phyloP scores from a whole-genome alignment of 2,113 vertebrate genomes.

The Rhagologus leucostigma region DNA sequence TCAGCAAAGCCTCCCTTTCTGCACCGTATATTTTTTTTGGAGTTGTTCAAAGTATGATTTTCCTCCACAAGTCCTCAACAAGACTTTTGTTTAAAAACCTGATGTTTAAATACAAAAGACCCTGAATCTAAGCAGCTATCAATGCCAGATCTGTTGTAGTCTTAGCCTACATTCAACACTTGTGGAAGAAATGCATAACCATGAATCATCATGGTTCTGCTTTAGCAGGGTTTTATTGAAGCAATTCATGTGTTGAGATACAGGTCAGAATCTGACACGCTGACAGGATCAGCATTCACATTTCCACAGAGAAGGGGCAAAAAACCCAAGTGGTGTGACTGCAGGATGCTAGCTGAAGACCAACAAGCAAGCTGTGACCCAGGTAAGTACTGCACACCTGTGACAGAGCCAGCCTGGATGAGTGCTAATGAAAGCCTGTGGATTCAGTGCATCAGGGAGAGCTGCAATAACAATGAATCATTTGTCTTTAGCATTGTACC shows the following conservation, averaged over 20 bases:
- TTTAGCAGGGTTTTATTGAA: background rate
- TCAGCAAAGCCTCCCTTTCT: background rate
- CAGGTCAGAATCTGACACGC: background rate
- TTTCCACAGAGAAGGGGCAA: background rate
- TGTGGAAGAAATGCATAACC: background rate
- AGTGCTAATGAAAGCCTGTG: accelerated
- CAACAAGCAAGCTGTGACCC: background rate
- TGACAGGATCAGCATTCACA: background rate
- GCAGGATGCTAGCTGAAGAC: background rate
- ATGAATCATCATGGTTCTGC: background rate
- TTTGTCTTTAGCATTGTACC: background rate
- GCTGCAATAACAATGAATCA: background rate
- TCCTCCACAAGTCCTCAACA: background rate
- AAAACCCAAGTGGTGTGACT: background rate
- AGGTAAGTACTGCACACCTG: background rate
- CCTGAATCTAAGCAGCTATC: background rate
- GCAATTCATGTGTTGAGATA: background rate
- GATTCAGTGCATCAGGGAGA: background rate
- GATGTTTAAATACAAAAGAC: background rate
- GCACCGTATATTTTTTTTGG: background rate
- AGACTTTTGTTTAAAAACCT: accelerated
- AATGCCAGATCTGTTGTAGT: background rate
- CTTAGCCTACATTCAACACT: background rate
- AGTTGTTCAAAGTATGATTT: background rate
- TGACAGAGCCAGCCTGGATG: background rate